phyloP scores from a whole-genome alignment of 1,140 invertebrate genomes.

The Periplaneta americana region DNA sequence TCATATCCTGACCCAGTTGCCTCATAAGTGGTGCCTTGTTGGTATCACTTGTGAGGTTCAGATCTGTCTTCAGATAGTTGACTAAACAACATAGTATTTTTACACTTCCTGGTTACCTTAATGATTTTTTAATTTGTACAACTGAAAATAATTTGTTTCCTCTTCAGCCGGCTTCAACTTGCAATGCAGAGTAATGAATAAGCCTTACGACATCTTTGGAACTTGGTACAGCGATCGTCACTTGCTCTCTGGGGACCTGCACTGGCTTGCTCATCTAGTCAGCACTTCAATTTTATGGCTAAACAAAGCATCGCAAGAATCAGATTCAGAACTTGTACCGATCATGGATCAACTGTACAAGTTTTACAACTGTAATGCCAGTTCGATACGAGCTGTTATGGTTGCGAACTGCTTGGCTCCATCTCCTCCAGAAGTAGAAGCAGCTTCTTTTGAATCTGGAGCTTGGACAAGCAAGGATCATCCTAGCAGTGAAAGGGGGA shows the following conservation, averaged over 20 bases:
- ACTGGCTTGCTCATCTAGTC: constrained; percentile 73
- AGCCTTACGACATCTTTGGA: constrained; percentile 86
- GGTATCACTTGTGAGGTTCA: too few species aligned
- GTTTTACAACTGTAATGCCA: constrained; percentile 80
- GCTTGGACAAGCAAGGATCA: not conserved
- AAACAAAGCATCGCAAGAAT: constrained; percentile 78
- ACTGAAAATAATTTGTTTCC: constrained; percentile 4
- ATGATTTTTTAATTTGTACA: too few species aligned
- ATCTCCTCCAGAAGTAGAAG: constrained; percentile 25
- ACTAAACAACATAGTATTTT: too few species aligned
- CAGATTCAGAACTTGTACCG: constrained; percentile 73
- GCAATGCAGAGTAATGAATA: constrained; percentile 76
- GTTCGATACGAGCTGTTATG: constrained; percentile 69
- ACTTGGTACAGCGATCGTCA: constrained; percentile 84
- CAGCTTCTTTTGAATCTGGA: constrained; percentile 16
- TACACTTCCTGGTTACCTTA: too few species aligned
- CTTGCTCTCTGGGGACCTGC: constrained; percentile 72
- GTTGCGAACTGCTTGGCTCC: constrained; percentile 59
- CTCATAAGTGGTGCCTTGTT: too few species aligned
- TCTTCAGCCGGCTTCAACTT: constrained; percentile 59
- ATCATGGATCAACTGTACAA: constrained; percentile 72
- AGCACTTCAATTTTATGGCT: constrained; percentile 77
- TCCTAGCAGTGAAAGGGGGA: constrained; percentile 36
- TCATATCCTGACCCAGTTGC: too few species aligned
- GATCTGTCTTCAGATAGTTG: too few species aligned